Evolutionary conservation across 2,113 vertebrate species (phyloP), one percentile per base, ranked within the genome.

Genomic region (Stigmatopora nigra): DNA sequence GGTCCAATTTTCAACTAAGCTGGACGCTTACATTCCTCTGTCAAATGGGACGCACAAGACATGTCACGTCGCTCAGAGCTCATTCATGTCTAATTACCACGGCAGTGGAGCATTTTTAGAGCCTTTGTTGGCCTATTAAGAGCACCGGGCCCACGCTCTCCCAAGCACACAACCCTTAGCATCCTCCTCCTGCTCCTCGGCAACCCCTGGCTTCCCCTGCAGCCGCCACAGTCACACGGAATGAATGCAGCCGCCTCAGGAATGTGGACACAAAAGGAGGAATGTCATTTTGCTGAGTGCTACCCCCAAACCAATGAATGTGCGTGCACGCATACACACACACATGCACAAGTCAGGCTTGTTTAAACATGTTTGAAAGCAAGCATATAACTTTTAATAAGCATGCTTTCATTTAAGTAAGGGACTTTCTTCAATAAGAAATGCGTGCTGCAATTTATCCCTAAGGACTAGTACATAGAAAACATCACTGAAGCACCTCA

Each of bases 251-350:
- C 74, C 72, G 80, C 80, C 86, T 84, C 53, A 85, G 89, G 90
- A 92, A 92, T 92, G 90, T 62, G 74, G 70, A 87, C 85, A 92
- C 88, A 91, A 91, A 88, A 78, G 84, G 68, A 82, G 85, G 88
- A 92, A 91, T 92, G 91, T 83, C 86, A 89, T 87, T 89, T 85
- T 82, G 75, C 81, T 67, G 73, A 87, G 80, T 83, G 78, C 86
- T 70, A 63, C 76, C 83, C 73, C 66, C 16, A 66, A 68, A 78
- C 72, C 25, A 36, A 61, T 46, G 67, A 46, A 67, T 65, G 9
- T 41, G 38, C 53, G 47, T 69, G 45, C 63, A 58, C 67, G 66
- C 65, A 65, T 59, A 76, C 72, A 70, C 55, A 56, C 20, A 25
- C 53, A 14, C 52, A 31, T 31, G 17, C 57, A 81, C 80, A 86